Percentiles rank a stretch among this genome's conserved stretches.
Evolutionary conservation across 2,888 invertebrate species (phyloP).

Genomic region (Drosophila flavopinicola): DNA sequence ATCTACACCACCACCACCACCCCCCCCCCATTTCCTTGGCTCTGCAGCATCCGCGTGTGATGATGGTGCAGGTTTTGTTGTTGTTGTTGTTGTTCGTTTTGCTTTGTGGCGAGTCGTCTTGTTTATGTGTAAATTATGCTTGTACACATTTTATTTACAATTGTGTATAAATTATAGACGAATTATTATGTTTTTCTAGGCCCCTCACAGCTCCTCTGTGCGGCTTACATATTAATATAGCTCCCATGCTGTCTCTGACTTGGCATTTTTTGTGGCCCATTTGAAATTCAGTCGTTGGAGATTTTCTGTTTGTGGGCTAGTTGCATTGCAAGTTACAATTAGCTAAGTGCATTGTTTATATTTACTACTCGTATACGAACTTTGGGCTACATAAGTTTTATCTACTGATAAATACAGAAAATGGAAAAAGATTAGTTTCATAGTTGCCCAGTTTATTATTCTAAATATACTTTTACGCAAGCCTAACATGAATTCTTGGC

Average conservation of each 20-base stretch:
- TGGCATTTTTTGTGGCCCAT: constrained; percentile 39
- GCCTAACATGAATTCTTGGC: not conserved
- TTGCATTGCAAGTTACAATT: not conserved
- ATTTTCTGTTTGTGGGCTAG: constrained; percentile 2
- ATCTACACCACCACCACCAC: no score
- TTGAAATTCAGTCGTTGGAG: constrained; percentile 55
- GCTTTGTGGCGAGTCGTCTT: constrained; percentile 55
- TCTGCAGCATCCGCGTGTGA: constrained; percentile 41
- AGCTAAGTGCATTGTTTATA: not conserved
- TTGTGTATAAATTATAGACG: constrained; percentile 79
- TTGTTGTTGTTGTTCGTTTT: constrained; percentile 10
- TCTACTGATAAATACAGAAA: no score
- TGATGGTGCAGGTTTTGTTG: constrained; percentile 57
- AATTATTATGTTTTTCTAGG: constrained; percentile 71
- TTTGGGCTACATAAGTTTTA: no score
- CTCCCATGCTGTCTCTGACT: constrained; percentile 49
- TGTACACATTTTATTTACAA: constrained; percentile 79
- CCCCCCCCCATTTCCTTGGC: not conserved
- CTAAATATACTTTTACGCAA: not conserved
- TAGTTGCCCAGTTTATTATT: no score
- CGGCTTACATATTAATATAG: constrained; percentile 69
- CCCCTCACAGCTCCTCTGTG: constrained; percentile 9
- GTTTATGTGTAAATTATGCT: constrained; percentile 80
- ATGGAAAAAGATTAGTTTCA: no score
- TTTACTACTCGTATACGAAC: not conserved